A percentile compares a stretch with the other conserved stretches of the same genome.
Conservation (phyloP, 2,797 vertebrate genomes). For the Galagoides demidoff region DNA sequence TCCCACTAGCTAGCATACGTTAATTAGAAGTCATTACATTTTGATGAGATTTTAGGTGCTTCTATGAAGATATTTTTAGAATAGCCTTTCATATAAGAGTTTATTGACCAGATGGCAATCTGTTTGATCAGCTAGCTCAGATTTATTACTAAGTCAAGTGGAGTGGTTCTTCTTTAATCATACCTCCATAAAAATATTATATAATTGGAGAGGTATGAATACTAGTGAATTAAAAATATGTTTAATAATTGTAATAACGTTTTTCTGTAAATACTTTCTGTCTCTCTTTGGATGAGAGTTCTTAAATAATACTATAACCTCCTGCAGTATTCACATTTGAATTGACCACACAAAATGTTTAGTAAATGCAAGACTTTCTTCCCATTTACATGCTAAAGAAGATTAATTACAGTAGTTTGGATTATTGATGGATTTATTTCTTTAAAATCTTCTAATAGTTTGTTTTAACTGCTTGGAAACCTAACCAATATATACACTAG, state of each 20-base stretch:
- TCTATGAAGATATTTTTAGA: slow-evolving; percentile 59
- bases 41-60: slow-evolving; percentile 39
- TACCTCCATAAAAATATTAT: background rate
- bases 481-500: background rate
- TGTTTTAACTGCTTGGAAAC: slow-evolving; percentile 9
- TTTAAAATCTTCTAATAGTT: background rate
- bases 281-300: slow-evolving; percentile 22
- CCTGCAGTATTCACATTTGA: slow-evolving; percentile 10
- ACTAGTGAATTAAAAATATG: slow-evolving; percentile 26
- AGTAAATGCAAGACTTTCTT: background rate
- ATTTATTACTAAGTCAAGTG: slow-evolving; percentile 34
- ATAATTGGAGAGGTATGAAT: background rate
- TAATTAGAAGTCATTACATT: slow-evolving; percentile 55
- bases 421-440: slow-evolving; percentile 14
- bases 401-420: background rate
- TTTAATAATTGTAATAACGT: background rate
- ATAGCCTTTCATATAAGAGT: slow-evolving; percentile 60
- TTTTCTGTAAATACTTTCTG: background rate
- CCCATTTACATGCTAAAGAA: background rate
- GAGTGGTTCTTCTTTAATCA: slow-evolving; percentile 48
- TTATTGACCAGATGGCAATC: slow-evolving; percentile 62
- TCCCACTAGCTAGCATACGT: slow-evolving; percentile 43
- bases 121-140: slow-evolving; percentile 57
- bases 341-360: background rate
- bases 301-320: background rate